Base-by-base conservation (phyloP, 2,113 vertebrate species). In the Psilopsiagon aymara region DNA sequence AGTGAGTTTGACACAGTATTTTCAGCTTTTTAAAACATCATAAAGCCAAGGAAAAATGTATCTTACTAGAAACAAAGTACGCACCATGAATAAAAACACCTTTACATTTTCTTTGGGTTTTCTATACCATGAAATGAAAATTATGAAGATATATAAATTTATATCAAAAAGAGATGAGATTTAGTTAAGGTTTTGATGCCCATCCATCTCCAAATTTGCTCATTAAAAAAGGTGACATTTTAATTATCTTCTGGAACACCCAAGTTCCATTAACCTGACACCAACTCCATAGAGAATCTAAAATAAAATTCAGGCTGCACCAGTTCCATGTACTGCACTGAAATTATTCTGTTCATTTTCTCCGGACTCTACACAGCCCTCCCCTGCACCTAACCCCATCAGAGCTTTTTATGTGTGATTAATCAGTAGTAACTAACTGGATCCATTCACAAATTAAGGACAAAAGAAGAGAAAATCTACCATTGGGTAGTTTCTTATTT, bases 31-130 rank as follows among this genome's bases (percentile, higher is more conserved):
- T 62, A 84, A 90, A 60, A 35, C 29, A 52, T 84, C 91, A 82
- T 94, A 97, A 79, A 94, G 95, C 87, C 95, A 96, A 97, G 95
- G 89, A 94, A 81, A 92, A 88, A 69, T 25, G 63, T 25, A 88
- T 4, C 77, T 91, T 73, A 52, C 51, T 70, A 33, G 86, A 92
- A 94, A 62, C 28, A 86, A 57, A 80, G 85, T 78, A 74, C 76
- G 60, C 19, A 4, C 15, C 17, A 7, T 4, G 18, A 88, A 31
- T 37, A 85, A 57, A 21, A 90, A 27, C 25, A 81, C 25, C 52
- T 86, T 57, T 25, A 44, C 75, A 79, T 69, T 82, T 87, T 41
- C 37, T 92, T 79, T 62, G 20, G 6, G 10, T 77, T 81, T 92
- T 41, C 90, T 37, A 24, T 8, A 33, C 2, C 23, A 37, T 28